Conservation (phyloP, 2,888 invertebrate species). For the Rhagium mordax region DNA sequence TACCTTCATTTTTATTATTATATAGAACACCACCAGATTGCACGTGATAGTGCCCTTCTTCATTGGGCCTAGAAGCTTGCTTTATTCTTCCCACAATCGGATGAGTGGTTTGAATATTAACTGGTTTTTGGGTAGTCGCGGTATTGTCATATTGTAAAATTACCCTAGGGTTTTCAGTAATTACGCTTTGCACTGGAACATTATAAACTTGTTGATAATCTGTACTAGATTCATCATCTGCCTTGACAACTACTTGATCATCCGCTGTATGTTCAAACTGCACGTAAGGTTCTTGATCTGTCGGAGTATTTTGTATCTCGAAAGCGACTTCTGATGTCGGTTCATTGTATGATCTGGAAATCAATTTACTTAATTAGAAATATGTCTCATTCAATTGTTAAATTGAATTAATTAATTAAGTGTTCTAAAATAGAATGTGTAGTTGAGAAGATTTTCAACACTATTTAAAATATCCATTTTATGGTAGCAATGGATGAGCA, state of each 20-base stretch:
- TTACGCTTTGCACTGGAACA: constrained; percentile 21
- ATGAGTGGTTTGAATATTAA: constrained; percentile 56
- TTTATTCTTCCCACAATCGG: constrained; percentile 38
- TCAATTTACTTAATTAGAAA: too few species aligned
- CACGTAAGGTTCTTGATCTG: constrained; percentile 57
- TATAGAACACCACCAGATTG: constrained; percentile 51
- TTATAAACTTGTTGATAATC: constrained; percentile 50
- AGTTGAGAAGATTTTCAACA: too few species aligned
- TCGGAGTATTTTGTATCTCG: constrained; percentile 22
- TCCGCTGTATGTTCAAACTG: constrained; percentile 57
- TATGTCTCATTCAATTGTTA: too few species aligned
- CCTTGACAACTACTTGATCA: constrained; percentile 40
- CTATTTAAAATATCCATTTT: too few species aligned
- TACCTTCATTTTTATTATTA: constrained; percentile 48
- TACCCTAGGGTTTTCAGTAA: constrained; percentile 16
- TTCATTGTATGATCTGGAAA: constrained; percentile 40
- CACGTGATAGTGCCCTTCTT: constrained; percentile 45
- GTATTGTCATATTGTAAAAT: constrained; percentile 49
- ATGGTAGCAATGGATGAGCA: too few species aligned
- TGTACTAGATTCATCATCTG: constrained; percentile 32
- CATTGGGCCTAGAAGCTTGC: constrained; percentile 36
- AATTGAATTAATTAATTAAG: too few species aligned
- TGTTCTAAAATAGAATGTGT: too few species aligned
- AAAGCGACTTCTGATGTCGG: constrained; percentile 40
- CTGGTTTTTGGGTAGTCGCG: constrained; percentile 46